Conservation (phyloP, 2,888 invertebrate genomes). For the Ethmia dodecea region DNA sequence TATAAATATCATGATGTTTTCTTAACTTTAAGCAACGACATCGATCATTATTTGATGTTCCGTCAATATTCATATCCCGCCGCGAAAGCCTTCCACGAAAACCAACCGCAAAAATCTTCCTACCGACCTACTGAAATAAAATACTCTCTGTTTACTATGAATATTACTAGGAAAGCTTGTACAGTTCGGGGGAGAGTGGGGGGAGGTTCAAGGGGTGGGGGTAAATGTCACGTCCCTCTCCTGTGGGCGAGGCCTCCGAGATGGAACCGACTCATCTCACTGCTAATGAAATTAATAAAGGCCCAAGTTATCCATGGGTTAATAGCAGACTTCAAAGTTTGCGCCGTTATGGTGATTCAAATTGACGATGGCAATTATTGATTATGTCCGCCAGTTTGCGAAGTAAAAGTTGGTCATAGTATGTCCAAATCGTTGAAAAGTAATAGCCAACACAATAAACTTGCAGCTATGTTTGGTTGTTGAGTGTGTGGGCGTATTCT, state of each 20-base stretch:
- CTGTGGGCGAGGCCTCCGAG: constrained; percentile 32
- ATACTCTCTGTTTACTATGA: constrained; percentile 29
- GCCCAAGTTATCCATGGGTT: constrained; percentile 29
- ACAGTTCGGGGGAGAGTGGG: constrained; percentile 20
- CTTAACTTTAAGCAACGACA: too few relatives aligned
- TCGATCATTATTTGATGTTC: too few relatives aligned
- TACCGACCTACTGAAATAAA: constrained; percentile 7
- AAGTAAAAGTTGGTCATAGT: too few relatives aligned
- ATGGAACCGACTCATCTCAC: constrained; percentile 26
- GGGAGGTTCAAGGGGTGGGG: constrained; percentile 21
- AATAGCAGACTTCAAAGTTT: constrained; percentile 18
- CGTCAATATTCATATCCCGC: too few relatives aligned
- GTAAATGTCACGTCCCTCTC: constrained; percentile 49
- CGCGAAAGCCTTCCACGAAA: constrained; percentile 1
- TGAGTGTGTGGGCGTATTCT: too few relatives aligned
- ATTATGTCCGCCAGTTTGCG: too few relatives aligned
- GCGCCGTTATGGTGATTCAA: too few relatives aligned
- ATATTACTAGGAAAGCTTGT: constrained; percentile 23
- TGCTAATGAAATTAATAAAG: constrained; percentile 45
- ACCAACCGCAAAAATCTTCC: constrained; percentile 1
- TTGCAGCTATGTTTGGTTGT: too few relatives aligned
- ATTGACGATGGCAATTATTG: too few relatives aligned
- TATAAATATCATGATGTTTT: too few relatives aligned
- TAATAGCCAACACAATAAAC: too few relatives aligned
- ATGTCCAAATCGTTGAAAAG: too few relatives aligned